Evolutionary conservation across 2,888 invertebrate genomes (phyloP).

Genomic region (Bruchidius siliquastri): DNA sequence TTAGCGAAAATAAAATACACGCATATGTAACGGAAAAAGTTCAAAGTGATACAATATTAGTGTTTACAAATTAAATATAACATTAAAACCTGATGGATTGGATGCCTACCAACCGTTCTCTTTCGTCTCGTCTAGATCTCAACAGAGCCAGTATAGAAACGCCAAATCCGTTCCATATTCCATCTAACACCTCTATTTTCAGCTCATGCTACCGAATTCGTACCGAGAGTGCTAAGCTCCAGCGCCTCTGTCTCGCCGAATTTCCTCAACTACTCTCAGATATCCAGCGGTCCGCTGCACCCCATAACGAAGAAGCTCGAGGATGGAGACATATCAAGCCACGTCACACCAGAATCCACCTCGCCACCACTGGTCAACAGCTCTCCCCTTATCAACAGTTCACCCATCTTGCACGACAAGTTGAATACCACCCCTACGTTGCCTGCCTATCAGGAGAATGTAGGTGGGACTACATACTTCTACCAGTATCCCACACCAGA

Average conservation of each 20-base stretch:
- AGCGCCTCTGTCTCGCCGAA: conserved; percentile 40
- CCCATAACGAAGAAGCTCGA: conserved; percentile 29
- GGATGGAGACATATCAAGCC: conserved; percentile 24
- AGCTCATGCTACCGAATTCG: conserved; percentile 31
- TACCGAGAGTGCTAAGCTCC: conserved; percentile 28
- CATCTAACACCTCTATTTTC: conserved; percentile 11
- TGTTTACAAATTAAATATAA: conserved; percentile 12
- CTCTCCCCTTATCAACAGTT: conserved; percentile 25
- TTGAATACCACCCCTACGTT: conserved; percentile 29
- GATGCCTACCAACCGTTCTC: conserved; percentile 31
- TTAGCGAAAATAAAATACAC: conserved; percentile 14
- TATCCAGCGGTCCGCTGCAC: conserved; percentile 33
- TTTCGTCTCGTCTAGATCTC: conserved; percentile 29
- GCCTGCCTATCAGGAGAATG: conserved; percentile 67
- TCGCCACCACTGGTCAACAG: conserved; percentile 41
- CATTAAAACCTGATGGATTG: conserved; percentile 29
- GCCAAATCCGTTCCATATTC: not conserved
- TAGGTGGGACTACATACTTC: conserved; percentile 93
- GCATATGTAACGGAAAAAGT: conserved; percentile 5
- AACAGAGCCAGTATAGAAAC: conserved; percentile 28
- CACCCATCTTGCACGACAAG: conserved; percentile 44
- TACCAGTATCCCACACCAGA: conserved; percentile 51
- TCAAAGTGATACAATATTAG: conserved; percentile 19
- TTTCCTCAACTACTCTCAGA: conserved; percentile 41
- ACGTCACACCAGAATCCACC: conserved; percentile 25